Evolutionary conservation across 2,888 invertebrate species (phyloP).

Genomic region (Tipula confusa): DNA sequence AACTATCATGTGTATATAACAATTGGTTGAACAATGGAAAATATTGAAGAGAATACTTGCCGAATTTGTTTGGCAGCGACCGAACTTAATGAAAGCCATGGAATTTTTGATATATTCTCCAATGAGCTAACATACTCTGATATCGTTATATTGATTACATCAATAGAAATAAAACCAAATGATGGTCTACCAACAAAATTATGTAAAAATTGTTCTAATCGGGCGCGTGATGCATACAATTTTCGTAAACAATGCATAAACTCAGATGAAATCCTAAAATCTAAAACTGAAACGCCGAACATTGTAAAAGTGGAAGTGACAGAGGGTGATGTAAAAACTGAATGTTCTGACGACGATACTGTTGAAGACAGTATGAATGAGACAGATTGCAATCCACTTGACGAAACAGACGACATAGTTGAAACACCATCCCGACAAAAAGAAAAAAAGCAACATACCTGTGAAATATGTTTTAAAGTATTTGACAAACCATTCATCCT

Average conservation of each 20-base stretch:
- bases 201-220: slow-evolving; percentile 54
- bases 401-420: background rate
- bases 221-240: slow-evolving; percentile 52
- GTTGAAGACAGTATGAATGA: background rate
- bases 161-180: slow-evolving; percentile 35
- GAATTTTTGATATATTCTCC: background rate
- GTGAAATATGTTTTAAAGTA: slow-evolving; percentile 51
- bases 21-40: background rate
- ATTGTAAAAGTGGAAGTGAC: slow-evolving; percentile 35
- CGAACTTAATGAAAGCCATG: background rate
- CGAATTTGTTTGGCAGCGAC: background rate
- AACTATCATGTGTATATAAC: background rate
- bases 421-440: background rate
- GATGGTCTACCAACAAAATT: slow-evolving; percentile 60
- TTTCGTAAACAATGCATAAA: slow-evolving; percentile 52
- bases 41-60: background rate
- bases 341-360: slow-evolving; percentile 35
- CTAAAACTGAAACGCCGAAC: slow-evolving; percentile 37
- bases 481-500: slow-evolving; percentile 52
- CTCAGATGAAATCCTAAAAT: slow-evolving; percentile 48
- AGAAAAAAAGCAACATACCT: slow-evolving; percentile 39
- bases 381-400: background rate
- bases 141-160: background rate
- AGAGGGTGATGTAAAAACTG: slow-evolving; percentile 35
- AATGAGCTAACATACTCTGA: background rate